Base-by-base conservation (phyloP, 1,140 invertebrate species). In the Glossosoma conforme region DNA sequence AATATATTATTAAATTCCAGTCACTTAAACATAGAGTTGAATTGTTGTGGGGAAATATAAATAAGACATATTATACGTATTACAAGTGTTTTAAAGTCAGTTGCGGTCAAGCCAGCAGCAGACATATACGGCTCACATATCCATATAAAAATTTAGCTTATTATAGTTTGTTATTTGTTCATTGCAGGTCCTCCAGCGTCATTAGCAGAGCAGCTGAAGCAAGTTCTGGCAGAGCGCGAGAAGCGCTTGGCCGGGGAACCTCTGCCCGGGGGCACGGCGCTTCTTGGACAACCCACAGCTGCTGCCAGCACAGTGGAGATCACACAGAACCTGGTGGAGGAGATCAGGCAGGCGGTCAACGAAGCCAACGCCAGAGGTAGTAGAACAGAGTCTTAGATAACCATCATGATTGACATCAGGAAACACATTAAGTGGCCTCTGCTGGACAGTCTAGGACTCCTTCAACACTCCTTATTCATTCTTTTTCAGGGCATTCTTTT, bases 281-380 rank as follows among this genome's bases (percentile, higher is more conserved):
- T 3, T 46, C 32, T 44, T 32, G 44, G 15, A 36, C n/a, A 21
- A 44, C 36, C 53, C 10, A 46, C 43, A n/a, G 44, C 36, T 21
- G 14, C 48, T 14, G 64, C 67, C 20, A 71, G 71, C 61, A 66
- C 72, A 47, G 69, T 74, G 61, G 69, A 67, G 50, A 67, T 86
- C 58, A 85, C 85, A 59, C 85, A 87, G 75, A 83, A 85, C 68
- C 75, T 89, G 52, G 82, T 87, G 40, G 86, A 89, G 63, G 87
- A 89, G 75, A 89, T 89, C 60, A 77, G 86, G 54, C 84, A 87
- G 68, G 86, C 87, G 59, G 87, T 91, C 56, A 87, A 81, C 64
- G 85, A 89, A 66, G 86, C 86, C 47, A 88, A 88, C 76, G 83
- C 85, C 56, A 79, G 84, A 84, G 85, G 85, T 87, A 75, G n/a